Percentiles rank a stretch among this genome's conserved stretches.
phyloP scores from a whole-genome alignment of 2,797 vertebrate genomes.

The Mormyrops boulengeri region DNA sequence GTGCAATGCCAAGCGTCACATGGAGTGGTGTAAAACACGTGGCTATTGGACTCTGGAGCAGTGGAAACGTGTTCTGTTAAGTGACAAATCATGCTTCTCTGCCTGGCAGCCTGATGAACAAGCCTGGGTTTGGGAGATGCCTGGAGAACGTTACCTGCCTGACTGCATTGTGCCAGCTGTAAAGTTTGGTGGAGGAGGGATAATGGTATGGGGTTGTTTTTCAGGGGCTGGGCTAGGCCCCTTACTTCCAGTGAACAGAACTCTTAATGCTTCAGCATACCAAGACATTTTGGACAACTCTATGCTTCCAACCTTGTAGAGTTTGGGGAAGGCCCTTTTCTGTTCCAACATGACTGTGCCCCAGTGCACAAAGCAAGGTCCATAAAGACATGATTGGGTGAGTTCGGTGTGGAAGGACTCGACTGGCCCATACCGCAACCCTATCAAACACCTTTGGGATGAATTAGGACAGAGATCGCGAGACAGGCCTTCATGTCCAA shows the following conservation, averaged over 20 bases:
- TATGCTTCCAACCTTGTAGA: background rate
- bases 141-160: background rate
- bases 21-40: background rate
- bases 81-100: background rate
- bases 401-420: background rate
- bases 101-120: background rate
- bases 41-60: background rate
- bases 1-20: background rate
- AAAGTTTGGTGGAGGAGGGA: background rate
- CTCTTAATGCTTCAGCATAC: background rate
- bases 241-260: background rate
- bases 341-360: background rate
- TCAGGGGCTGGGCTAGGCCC: background rate
- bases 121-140: background rate
- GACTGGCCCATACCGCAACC: background rate
- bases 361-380: background rate
- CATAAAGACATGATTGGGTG: background rate
- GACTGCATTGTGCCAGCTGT: background rate
- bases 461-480: background rate
- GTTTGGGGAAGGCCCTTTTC: background rate
- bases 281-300: background rate
- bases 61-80: background rate
- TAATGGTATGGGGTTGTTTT: background rate
- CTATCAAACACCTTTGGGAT: background rate
- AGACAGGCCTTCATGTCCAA: background rate